A percentile compares a stretch with the other conserved stretches of the same genome.
phyloP scores from a whole-genome alignment of 2,797 vertebrate species.

The Sardinella longiceps region DNA sequence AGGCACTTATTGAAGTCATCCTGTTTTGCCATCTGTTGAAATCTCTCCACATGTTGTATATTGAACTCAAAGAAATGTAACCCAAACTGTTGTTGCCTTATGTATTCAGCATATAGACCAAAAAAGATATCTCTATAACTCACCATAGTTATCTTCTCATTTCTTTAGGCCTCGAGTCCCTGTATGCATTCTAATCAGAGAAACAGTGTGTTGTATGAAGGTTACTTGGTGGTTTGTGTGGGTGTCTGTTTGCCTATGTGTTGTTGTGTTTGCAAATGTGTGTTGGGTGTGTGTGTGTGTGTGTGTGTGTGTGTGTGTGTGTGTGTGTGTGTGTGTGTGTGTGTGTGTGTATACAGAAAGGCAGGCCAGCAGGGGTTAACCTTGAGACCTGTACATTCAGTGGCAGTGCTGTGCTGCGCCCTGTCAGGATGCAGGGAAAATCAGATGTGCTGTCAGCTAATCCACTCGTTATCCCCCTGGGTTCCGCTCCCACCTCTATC shows the following conservation, averaged over 20 bases:
- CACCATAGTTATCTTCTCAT: neutral
- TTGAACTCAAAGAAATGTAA: neutral
- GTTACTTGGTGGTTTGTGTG: no score
- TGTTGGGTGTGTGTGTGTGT: neutral
- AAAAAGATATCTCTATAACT: constrained; percentile 5
- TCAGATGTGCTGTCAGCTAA: constrained; percentile 61
- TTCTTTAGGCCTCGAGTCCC: neutral
- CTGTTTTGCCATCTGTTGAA: no score
- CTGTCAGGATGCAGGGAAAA: constrained; percentile 38
- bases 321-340: neutral
- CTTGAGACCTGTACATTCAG: constrained; percentile 39
- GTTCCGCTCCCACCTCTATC: constrained; percentile 55
- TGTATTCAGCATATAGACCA: constrained; percentile 21
- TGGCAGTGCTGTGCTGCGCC: constrained; percentile 28
- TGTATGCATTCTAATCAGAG: neutral
- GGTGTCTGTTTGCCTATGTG: neutral
- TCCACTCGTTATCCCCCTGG: constrained; percentile 56
- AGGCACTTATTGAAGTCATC: neutral
- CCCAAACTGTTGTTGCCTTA: neutral
- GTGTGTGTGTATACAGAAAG: neutral
- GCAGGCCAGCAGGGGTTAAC: neutral
- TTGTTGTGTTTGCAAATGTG: neutral
- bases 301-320: constrained; percentile 7
- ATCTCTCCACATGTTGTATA: neutral
- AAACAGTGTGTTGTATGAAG: neutral